phyloP scores from a whole-genome alignment of 2,797 vertebrate species.

The Arrhamphus sclerolepis region DNA sequence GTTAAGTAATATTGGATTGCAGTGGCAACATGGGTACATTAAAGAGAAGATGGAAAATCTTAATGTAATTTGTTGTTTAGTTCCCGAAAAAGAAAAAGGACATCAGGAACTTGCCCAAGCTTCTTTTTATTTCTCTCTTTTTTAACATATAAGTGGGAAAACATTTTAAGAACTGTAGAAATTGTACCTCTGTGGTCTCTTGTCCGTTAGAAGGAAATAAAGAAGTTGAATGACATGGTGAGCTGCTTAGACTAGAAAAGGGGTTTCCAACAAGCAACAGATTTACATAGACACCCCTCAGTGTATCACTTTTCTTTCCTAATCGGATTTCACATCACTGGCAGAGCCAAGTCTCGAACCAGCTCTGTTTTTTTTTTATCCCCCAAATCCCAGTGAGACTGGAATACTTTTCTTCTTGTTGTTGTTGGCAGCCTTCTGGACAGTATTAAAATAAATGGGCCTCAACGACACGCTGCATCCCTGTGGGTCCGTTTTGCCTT shows the following conservation, averaged over 20 bases:
- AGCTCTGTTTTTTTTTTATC: constrained; percentile 28
- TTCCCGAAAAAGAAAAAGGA: too few relatives aligned
- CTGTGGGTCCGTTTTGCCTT: constrained; percentile 43
- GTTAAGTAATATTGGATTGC: not conserved
- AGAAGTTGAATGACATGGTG: too few relatives aligned
- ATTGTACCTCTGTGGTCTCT: too few relatives aligned
- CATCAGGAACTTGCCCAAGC: too few relatives aligned
- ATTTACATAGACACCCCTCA: constrained; percentile 20
- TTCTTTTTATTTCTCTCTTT: too few relatives aligned
- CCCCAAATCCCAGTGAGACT: constrained; percentile 38
- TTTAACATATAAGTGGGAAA: too few relatives aligned
- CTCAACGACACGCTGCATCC: constrained; percentile 52
- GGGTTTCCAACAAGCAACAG: not conserved
- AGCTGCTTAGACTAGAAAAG: too few relatives aligned
- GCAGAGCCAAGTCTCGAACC: constrained; percentile 45
- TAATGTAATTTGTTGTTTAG: too few relatives aligned
- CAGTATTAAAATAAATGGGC: constrained; percentile 56
- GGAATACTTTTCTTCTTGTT: constrained; percentile 55
- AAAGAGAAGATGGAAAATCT: too few relatives aligned
- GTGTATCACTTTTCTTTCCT: constrained; percentile 34
- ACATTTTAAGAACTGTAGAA: too few relatives aligned
- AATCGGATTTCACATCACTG: constrained; percentile 65
- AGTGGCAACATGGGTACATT: too few relatives aligned
- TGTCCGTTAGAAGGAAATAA: too few relatives aligned
- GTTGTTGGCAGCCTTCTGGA: constrained; percentile 58